phyloP scores from a whole-genome alignment of 37 sponge, comb jelly and placozoan species.

The Aphrocallistes beatrix region DNA sequence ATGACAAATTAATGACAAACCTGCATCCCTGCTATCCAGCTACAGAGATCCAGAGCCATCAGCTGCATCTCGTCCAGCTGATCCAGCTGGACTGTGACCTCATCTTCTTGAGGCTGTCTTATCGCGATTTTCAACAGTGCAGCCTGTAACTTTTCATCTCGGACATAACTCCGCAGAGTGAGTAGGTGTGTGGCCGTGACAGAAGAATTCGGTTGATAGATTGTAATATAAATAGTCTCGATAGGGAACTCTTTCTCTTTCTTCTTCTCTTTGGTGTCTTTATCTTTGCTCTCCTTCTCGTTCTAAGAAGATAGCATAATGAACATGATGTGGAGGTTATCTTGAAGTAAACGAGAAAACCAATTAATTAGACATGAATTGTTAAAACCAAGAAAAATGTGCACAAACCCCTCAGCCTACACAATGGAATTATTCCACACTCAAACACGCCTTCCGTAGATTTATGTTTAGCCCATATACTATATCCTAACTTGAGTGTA shows the following conservation, averaged over 20 bases:
- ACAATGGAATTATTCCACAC: too few relatives aligned
- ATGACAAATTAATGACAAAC: too few relatives aligned
- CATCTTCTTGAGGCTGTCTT: background rate
- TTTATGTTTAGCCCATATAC: too few relatives aligned
- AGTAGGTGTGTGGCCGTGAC: background rate
- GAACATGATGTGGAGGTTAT: too few relatives aligned
- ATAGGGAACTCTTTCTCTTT: conserved; percentile 12
- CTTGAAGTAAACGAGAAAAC: too few relatives aligned
- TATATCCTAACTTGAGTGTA: too few relatives aligned
- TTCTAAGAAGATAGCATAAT: background rate
- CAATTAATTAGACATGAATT: too few relatives aligned
- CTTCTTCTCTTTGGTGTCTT: background rate
- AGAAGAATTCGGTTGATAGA: background rate
- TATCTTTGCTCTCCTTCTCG: background rate
- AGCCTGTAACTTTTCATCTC: background rate
- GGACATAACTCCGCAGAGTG: background rate
- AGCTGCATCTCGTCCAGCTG: conserved; percentile 17
- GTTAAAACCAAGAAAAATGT: too few relatives aligned
- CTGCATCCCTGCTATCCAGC: conserved; percentile 14
- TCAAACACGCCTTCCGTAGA: too few relatives aligned
- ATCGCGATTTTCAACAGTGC: background rate
- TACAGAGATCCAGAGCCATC: background rate
- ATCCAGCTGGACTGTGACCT: background rate
- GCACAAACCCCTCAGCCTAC: too few relatives aligned
- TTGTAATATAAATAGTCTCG: background rate